Base-by-base conservation (phyloP, 2,888 invertebrate species). In the Megaustenia siamemsis region DNA sequence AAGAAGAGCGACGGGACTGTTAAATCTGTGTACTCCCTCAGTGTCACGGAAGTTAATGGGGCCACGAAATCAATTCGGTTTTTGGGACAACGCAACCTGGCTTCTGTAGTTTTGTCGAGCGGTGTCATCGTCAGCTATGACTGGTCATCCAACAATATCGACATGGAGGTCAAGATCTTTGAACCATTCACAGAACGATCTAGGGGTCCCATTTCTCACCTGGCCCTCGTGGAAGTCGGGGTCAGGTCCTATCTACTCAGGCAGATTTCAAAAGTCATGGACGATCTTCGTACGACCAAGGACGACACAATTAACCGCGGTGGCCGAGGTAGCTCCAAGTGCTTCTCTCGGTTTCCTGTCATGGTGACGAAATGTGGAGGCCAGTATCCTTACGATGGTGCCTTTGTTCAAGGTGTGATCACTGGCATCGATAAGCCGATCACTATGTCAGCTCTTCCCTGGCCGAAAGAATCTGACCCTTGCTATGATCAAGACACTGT, bases 331-430 rank as follows among this genome's bases (percentile, higher is more conserved):
- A 68, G 68, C n/a, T 45, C 81, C 32, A 80, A 84, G 24, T 87
- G 87, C 49, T 80, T 85, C 78, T 75, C 85, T n/a, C 85, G 87
- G 21, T 80, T 83, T 28, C 85, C 85, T n/a, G 80, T 86, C n/a
- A 85, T 83, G 79, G 88, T 88, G 40, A 87, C 87, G 40, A 88
- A 88, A 80, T 87, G 88, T 73, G 88, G 88, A n/a, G 86, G 87
- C 10, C 86, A 87, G 79, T 87, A 87, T 81, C 86, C 86, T 3
- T 88, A 88, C 73, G 86, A 86, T 32, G 88, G 87, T 6, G 87
- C 88, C 53, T 88, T 87, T 75, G 86, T 88, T 21, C 85, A 86
- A 83, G 87, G 87, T 18, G 86, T 84, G 43, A 77, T 88, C 49
- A 85, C 86, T 0, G 71, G 86, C 28, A 84, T 86, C 21, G 83